These are phyloP conservation scores for Hydropsyche tenuis DNA, from an alignment of 1,140 invertebrate species.

Conservation along the genomic window DNA sequence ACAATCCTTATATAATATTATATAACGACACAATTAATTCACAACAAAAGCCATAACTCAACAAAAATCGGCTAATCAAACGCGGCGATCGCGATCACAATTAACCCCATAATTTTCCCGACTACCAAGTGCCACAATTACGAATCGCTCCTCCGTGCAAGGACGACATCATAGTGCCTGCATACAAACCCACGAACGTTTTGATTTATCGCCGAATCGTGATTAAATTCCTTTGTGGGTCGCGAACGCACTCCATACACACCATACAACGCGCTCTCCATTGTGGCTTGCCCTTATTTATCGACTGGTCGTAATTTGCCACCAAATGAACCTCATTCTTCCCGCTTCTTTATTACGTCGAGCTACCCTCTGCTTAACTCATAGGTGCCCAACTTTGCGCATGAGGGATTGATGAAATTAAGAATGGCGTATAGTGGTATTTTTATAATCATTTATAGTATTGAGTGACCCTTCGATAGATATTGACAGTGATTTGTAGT, in stretches of 20 bases:
- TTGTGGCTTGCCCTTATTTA: slow-evolving; percentile 46
- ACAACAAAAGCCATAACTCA: not conserved
- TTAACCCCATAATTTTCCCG: not conserved
- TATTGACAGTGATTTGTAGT: too few relatives aligned
- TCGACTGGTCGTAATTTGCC: slow-evolving; percentile 46
- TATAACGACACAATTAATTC: too few relatives aligned
- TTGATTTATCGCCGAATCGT: slow-evolving; percentile 49
- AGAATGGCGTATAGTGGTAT: too few relatives aligned
- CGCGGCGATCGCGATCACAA: not conserved
- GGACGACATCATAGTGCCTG: slow-evolving; percentile 18
- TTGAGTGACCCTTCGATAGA: too few relatives aligned
- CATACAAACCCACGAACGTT: slow-evolving; percentile 34
- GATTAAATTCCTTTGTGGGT: slow-evolving; percentile 50
- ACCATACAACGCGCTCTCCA: slow-evolving; percentile 38
- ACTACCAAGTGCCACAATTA: slow-evolving; percentile 4
- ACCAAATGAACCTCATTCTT: slow-evolving; percentile 50
- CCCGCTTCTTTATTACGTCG: slow-evolving; percentile 23
- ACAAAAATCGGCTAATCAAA: slow-evolving; percentile 15
- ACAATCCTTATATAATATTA: too few relatives aligned
- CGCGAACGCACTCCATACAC: slow-evolving; percentile 20
- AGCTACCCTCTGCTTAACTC: too few relatives aligned
- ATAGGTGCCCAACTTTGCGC: too few relatives aligned
- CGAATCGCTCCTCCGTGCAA: slow-evolving; percentile 10
- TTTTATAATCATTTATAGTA: too few relatives aligned
- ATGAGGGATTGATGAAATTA: too few relatives aligned